phyloP scores from a whole-genome alignment of 2,888 invertebrate species.

The Catocala nupta region DNA sequence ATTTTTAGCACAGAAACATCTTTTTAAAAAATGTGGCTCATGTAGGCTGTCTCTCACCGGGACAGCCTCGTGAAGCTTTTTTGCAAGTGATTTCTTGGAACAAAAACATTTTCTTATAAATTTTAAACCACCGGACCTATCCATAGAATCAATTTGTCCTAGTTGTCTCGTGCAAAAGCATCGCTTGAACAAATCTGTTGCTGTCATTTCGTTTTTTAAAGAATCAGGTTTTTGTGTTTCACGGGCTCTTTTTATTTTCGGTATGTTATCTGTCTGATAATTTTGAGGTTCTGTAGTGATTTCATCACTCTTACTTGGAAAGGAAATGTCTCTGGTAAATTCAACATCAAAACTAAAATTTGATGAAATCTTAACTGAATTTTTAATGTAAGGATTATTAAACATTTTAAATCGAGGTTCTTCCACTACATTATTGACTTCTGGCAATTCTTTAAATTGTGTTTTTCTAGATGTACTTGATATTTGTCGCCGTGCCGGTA shows the following conservation, averaged over 20 bases:
- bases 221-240: not conserved
- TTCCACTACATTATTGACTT: slow-evolving; percentile 38
- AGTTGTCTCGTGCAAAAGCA: too few relatives aligned
- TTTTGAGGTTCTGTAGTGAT: slow-evolving; percentile 4
- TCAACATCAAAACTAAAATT: slow-evolving; percentile 43
- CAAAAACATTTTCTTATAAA: too few relatives aligned
- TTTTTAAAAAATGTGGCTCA: too few relatives aligned
- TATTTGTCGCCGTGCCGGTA: slow-evolving; percentile 7
- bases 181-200: not conserved
- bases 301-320: slow-evolving; percentile 13
- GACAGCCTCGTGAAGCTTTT: too few relatives aligned
- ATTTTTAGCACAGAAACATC: too few relatives aligned
- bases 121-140: too few relatives aligned
- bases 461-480: slow-evolving; percentile 25
- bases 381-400: slow-evolving; percentile 18
- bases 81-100: too few relatives aligned
- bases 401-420: slow-evolving; percentile 42
- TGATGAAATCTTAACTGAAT: slow-evolving; percentile 45
- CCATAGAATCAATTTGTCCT: too few relatives aligned
- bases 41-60: too few relatives aligned
- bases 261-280: too few relatives aligned
- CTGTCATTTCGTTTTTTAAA: not conserved
- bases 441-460: slow-evolving; percentile 16
- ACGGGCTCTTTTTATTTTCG: too few relatives aligned
- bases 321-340: slow-evolving; percentile 43